Evolutionary conservation across 2,797 vertebrate species (phyloP).

Genomic region (Trematocara caparti): DNA sequence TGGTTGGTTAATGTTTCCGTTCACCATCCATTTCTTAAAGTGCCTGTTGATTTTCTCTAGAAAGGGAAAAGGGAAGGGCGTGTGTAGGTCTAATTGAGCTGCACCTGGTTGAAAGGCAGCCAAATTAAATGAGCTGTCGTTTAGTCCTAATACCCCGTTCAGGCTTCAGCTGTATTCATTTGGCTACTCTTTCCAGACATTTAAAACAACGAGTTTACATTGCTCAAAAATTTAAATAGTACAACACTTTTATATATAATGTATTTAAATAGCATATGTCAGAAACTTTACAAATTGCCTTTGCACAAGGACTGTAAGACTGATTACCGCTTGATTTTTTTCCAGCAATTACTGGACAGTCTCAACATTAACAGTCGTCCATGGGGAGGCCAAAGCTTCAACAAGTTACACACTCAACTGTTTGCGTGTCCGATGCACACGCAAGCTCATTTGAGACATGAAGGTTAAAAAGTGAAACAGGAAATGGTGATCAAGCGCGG

Average conservation of each 20-base stretch:
- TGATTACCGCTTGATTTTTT: conserved; percentile 10
- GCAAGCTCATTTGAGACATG: conserved; percentile 28
- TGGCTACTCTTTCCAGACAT: background rate
- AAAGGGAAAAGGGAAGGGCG: background rate
- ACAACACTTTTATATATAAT: background rate
- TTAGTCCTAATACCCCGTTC: background rate
- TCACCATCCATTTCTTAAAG: background rate
- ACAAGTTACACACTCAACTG: background rate
- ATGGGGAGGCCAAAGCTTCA: background rate
- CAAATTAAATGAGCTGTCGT: background rate
- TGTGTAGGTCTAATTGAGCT: conserved; percentile 6
- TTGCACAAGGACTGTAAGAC: background rate
- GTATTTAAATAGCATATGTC: background rate
- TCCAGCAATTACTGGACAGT: background rate
- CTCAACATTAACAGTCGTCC: background rate
- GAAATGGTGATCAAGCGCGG: conserved; percentile 49
- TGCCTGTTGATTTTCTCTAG: background rate
- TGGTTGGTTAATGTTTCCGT: background rate
- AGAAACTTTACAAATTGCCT: background rate
- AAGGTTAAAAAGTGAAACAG: conserved; percentile 42
- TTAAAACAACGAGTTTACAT: background rate
- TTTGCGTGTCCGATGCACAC: background rate
- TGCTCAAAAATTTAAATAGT: background rate
- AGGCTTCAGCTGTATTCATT: background rate
- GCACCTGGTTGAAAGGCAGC: conserved; percentile 24